Base-by-base conservation (phyloP, 2,888 invertebrate genomes). In the Ennomos quercinarius region DNA sequence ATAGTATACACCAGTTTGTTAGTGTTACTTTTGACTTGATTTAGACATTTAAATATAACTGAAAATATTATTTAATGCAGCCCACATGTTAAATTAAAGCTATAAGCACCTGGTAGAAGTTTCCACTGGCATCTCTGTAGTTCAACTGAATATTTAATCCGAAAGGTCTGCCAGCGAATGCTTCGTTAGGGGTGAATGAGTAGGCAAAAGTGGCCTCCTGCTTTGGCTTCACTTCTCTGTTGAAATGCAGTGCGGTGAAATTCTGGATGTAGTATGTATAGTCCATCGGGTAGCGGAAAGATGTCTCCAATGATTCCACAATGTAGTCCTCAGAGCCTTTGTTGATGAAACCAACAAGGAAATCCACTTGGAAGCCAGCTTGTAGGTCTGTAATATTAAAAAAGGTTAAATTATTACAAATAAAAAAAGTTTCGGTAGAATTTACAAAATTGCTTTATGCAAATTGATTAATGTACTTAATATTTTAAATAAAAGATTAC, bases 221-320 rank as follows among this genome's bases (percentile, higher is more conserved):
- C 54, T 95, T 95, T 0, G 99, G 97, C 73, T 97, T 96, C 0
- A 99, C 98, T 71, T 96, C 94, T 72, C 96, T 95, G 80, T 97
- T 96, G 89, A 97, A 98, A 1, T 95, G 95, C 75, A 98, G 94
- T 0, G 97, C 96, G 0, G 99, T 98, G 93, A 99, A 99, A 92
- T 99, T 99, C 91, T 99, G 99, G 71, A 99, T 98, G 91, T 97
- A 97, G 91, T 98, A 99, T 71, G 96, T 98, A 92, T 98, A 99
- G 90, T 99, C 99, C 96, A 99, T 97, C 9, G 99, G 99, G 83
- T 99, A 99, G 73, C 99, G 96, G 95, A 99, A 99, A 0, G 99
- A 99, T 0, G 99, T 99, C 78, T 99, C 99, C 81, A 99, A 94
- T 8, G 96, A 96, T 82, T 99, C 99, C 17, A 99, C 95, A 27